These are phyloP conservation scores for Trachelus tabidus DNA, from an alignment of 2,888 invertebrate genomes.

Conservation along the genomic window DNA sequence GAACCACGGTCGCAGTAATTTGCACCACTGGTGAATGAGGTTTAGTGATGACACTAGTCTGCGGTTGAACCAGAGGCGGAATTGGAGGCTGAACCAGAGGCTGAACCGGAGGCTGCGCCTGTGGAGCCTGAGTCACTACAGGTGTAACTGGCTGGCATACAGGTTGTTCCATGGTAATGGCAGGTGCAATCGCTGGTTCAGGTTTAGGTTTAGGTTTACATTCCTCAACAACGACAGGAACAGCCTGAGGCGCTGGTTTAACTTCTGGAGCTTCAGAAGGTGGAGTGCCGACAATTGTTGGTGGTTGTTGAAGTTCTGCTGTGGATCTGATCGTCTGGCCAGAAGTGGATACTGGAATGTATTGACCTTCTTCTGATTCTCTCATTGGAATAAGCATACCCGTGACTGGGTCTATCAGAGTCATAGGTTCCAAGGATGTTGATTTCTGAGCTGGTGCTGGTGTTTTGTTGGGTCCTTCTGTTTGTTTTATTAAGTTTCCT, in stretches of 20 bases:
- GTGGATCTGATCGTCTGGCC: slow-evolving; percentile 33
- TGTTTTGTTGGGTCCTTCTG: slow-evolving; percentile 41
- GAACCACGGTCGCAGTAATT: slow-evolving; percentile 22
- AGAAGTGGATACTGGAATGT: slow-evolving; percentile 70
- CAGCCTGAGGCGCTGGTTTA: slow-evolving; percentile 65
- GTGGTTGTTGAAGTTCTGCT: slow-evolving; percentile 27
- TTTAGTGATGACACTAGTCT: slow-evolving; percentile 54
- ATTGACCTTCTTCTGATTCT: slow-evolving; percentile 78
- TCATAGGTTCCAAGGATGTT: slow-evolving; percentile 70
- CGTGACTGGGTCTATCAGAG: slow-evolving; percentile 80
- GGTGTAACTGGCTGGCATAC: slow-evolving; percentile 8
- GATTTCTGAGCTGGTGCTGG: slow-evolving; percentile 55
- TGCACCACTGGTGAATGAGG: slow-evolving; percentile 50
- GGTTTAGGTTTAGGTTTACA: slow-evolving; percentile 62
- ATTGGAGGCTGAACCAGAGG: slow-evolving; percentile 4
- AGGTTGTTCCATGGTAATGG: slow-evolving; percentile 12
- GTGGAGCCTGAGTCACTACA: background rate
- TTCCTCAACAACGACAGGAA: slow-evolving; percentile 68
- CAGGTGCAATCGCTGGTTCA: slow-evolving; percentile 23
- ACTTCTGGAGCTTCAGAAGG: slow-evolving; percentile 47
- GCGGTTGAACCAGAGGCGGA: slow-evolving; percentile 23
- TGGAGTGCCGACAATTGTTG: slow-evolving; percentile 23
- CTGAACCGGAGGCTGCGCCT: slow-evolving; percentile 3
- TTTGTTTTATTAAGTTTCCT: slow-evolving; percentile 30
- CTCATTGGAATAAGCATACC: slow-evolving; percentile 78